Evolutionary conservation across 2,113 vertebrate genomes (phyloP), one percentile per base, ranked within the genome.

Genomic region (Pagrus major): DNA sequence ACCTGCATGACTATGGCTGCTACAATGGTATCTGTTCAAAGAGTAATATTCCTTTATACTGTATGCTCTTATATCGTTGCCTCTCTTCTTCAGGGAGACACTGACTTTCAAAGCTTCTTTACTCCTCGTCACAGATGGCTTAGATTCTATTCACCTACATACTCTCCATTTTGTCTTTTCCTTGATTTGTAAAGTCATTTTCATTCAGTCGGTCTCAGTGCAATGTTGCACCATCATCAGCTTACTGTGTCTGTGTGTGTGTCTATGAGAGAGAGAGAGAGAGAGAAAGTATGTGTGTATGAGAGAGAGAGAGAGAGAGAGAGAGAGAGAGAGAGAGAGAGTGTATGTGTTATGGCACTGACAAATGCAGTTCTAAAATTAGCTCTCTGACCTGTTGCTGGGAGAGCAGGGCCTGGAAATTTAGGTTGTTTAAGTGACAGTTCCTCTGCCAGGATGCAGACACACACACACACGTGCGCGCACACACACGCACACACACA

Each of bases 51-150:
- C 42, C 51, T 68, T 51, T 29, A 18, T n/a, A 20, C 29, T 49
- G 7, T 23, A 27, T 15, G 35, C 41, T 29, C 25, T 7, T 15
- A 3, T 27, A 18, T 29, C 52, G 15, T 16, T 16, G 27, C 52
- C 14, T 55, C 52, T 55, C 52, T 55, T 55, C 52, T 55, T 27
- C 15, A 3, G 52, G 52, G 52, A 66, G 23, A 58, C 4, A 1
- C 31, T 58, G 77, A 80, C 77, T 72, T 80, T 66, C 31, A 80
- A 58, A 80, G 31, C 68, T 72, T 60, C 68, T 80, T 72, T 69
- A 29, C 52, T 55, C 27, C 23, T 33, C 23, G 31, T 54, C 49
- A 52, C 15, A 69, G 75, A 49, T 41, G 73, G 71, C 58, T 73
- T 9, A 37, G 16, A 39, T 63, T 63, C 54, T 29, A n/a, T 29